Conservation (phyloP, 2,113 vertebrate genomes). For the Nyctereutes procyonoides region DNA sequence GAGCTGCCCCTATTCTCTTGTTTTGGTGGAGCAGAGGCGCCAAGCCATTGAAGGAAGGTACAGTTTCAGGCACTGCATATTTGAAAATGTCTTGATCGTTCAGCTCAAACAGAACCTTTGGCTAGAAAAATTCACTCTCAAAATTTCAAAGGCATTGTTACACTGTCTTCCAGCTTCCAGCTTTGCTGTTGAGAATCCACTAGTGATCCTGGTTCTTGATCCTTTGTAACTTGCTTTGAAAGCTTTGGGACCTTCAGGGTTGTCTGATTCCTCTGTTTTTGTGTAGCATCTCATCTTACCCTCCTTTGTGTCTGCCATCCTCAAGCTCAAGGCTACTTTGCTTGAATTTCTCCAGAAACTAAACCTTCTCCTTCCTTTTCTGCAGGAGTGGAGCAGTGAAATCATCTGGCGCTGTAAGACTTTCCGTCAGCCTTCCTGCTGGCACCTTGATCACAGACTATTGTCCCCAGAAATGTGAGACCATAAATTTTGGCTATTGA, state of each 20-base stretch:
- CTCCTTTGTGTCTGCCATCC: not conserved
- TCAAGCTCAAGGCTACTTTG: not conserved
- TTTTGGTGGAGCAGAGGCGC: not conserved
- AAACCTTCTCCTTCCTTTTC: not conserved
- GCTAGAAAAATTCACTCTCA: not conserved
- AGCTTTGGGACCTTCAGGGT: not conserved
- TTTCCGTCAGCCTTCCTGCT: not conserved
- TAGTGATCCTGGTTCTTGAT: not conserved
- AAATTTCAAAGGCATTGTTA: not conserved
- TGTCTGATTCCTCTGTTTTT: not conserved
- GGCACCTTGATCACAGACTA: not conserved
- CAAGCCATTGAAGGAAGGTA: not conserved
- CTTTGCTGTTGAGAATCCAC: not conserved
- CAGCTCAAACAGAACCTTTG: not conserved
- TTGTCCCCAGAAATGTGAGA: not conserved
- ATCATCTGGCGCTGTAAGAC: not conserved
- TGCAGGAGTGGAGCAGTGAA: not conserved
- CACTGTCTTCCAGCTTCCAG: not conserved
- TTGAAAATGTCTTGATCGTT: not conserved
- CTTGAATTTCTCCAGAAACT: not conserved
- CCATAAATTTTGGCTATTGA: not conserved
- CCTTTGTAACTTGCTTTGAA: not conserved
- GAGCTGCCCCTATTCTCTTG: not conserved
- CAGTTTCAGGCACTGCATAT: not conserved
- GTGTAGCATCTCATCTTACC: not conserved